These are phyloP conservation scores for Psittacula echo DNA, from an alignment of 2,797 vertebrate species.

Conservation along the genomic window DNA sequence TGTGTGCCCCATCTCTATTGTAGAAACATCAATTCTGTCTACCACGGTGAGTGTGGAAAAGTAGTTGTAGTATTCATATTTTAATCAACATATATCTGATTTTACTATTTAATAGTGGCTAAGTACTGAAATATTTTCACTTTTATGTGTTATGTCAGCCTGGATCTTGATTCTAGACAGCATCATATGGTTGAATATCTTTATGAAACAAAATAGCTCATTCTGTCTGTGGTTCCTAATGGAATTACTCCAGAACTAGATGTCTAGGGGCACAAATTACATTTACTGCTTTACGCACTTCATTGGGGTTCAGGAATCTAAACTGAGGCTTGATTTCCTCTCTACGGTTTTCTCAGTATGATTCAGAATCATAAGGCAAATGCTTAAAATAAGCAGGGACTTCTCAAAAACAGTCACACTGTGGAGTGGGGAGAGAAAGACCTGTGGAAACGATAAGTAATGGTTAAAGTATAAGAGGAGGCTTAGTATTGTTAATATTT, in stretches of 20 bases:
- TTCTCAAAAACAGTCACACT: not conserved
- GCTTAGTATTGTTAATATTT: not conserved
- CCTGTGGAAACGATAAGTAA: not conserved
- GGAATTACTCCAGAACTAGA: not conserved
- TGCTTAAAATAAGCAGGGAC: slow-evolving; percentile 7
- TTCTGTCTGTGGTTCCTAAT: not conserved
- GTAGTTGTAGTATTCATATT: not conserved
- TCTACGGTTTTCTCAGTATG: not conserved
- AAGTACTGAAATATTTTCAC: not conserved
- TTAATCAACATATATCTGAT: not conserved
- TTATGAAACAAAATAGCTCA: not conserved
- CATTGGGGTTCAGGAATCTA: not conserved
- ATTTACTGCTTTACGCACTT: not conserved
- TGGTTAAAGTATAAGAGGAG: not conserved
- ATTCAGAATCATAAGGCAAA: slow-evolving; percentile 42
- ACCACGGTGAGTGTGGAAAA: not conserved
- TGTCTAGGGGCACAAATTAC: not conserved
- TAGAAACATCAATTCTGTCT: not conserved
- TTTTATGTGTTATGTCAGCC: not conserved
- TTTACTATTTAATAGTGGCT: not conserved
- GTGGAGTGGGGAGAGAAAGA: not conserved
- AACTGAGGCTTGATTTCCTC: not conserved
- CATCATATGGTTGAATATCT: not conserved
- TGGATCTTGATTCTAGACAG: not conserved
- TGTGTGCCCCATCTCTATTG: not conserved